These are phyloP conservation scores for Megamerina dolium DNA, from an alignment of 2,888 invertebrate genomes.

Conservation along the genomic window DNA sequence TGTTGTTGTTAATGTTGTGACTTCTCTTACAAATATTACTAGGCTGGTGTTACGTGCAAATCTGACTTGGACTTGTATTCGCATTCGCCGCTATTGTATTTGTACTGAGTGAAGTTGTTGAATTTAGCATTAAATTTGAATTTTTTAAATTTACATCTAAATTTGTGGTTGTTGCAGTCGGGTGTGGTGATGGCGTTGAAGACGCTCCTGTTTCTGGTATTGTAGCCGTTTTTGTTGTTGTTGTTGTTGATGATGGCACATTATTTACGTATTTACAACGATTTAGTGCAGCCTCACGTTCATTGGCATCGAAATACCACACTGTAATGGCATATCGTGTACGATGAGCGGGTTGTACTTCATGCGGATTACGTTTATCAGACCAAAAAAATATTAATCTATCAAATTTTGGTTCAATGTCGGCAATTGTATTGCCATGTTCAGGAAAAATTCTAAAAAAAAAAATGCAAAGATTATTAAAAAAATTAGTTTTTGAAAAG, in stretches of 20 bases:
- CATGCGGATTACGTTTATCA: constrained; percentile 92
- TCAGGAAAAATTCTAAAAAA: constrained; percentile 76
- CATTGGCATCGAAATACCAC: constrained; percentile 85
- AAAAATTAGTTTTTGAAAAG: neutral
- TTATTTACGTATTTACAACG: constrained; percentile 28
- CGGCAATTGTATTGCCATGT: constrained; percentile 75
- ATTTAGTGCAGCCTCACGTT: constrained; percentile 64
- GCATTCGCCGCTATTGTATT: constrained; percentile 33
- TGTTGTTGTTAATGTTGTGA: too few species aligned
- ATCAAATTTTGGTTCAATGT: constrained; percentile 91
- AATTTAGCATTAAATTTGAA: too few species aligned
- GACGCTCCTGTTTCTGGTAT: neutral
- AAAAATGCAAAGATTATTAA: constrained; percentile 1
- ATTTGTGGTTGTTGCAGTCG: constrained; percentile 15
- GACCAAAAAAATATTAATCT: constrained; percentile 97
- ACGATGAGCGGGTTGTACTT: constrained; percentile 86
- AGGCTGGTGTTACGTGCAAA: constrained; percentile 42
- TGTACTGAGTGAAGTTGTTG: too few species aligned
- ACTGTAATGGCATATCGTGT: constrained; percentile 88
- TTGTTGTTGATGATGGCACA: constrained; percentile 10
- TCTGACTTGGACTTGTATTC: constrained; percentile 33
- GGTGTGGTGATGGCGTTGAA: constrained; percentile 22
- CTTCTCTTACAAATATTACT: too few species aligned
- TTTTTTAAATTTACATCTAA: constrained; percentile 4
- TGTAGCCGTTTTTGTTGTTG: constrained; percentile 3